These are phyloP conservation scores for Bombylius discolor DNA, from an alignment of 2,888 invertebrate species.

Conservation along the genomic window DNA sequence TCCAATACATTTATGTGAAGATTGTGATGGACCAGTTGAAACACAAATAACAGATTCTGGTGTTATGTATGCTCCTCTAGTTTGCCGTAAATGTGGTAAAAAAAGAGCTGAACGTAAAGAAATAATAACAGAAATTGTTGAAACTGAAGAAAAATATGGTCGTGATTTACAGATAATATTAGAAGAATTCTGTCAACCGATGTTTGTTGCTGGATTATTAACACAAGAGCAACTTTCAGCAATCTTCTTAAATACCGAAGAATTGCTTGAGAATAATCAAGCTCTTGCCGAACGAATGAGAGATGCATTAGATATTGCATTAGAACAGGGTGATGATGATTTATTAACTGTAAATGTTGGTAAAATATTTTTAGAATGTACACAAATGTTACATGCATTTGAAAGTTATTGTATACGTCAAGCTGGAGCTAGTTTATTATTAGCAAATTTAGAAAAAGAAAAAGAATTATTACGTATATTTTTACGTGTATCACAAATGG, in stretches of 20 bases:
- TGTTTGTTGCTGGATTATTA: conserved; percentile 81
- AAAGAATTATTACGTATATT: conserved; percentile 89
- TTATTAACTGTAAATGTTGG: conserved; percentile 81
- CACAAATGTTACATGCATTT: conserved; percentile 87
- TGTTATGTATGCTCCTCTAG: conserved; percentile 59
- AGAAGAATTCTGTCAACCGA: conserved; percentile 86
- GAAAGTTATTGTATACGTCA: conserved; percentile 91
- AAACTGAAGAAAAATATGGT: conserved; percentile 92
- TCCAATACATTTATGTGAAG: conserved; percentile 64
- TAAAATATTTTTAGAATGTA: conserved; percentile 77
- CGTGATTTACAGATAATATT: conserved; percentile 82
- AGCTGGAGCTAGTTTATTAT: conserved; percentile 72
- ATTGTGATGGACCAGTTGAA: conserved; percentile 72
- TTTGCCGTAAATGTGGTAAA: conserved; percentile 79
- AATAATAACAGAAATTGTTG: conserved; percentile 87
- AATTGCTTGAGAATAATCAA: conserved; percentile 77
- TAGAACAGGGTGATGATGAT: conserved; percentile 72
- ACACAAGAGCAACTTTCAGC: conserved; percentile 83
- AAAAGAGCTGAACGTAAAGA: conserved; percentile 83
- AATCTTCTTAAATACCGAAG: conserved; percentile 87
- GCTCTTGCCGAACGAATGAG: conserved; percentile 74
- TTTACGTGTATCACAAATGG: conserved; percentile 91
- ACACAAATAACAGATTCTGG: conserved; percentile 59
- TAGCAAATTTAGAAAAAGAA: conserved; percentile 87
- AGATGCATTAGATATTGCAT: conserved; percentile 72